Base-by-base conservation (phyloP, 2,888 invertebrate species). In the Drosophila ezoana region DNA sequence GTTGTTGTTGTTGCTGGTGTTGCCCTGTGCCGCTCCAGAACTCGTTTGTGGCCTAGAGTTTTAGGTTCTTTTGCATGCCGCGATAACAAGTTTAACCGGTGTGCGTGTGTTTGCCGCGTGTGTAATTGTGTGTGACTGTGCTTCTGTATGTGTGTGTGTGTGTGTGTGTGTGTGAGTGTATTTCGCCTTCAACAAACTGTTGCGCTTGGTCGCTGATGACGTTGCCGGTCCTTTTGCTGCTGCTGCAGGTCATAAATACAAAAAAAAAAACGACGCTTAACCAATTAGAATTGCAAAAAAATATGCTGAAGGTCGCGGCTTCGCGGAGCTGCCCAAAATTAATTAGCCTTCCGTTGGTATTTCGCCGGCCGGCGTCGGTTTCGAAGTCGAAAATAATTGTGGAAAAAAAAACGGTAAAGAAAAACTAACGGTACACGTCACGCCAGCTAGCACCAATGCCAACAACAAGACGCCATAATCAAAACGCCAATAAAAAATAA, bases 61-160 rank as follows among this genome's bases (percentile, higher is more conserved):
- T 83, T 65, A 68, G 62, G 65, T 68, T 73, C 69, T 88, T 84
- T 83, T 83, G 83, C 83, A 88, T 86, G 89, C 87, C 86, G 82
- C 82, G 87, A 87, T 89, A 84, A 84, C 83, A 89, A 89, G 83
- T 84, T 89, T 72, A 87, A 84, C 83, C 83, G 83, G 86, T 87
- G 83, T 89, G 83, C 71, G 66, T 75, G 76, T 72, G 70, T 69
- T 28, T 28, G 65, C 66, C 79, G 66, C 58, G 74, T 63, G 79
- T 72, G 80, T 75, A 63, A 68, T 63, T 71, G 70, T 83, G 71
- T 76, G 81, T 76, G 75, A 62, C 68, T 67, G 37, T 18, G 73
- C 72, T 38, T 45, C 20, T 66, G 40, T n/a, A 48, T 72, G 61
- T 62, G 32, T 51, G 40, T 40, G 18, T 45, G 16, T 66, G 43